Evolutionary conservation across 2,113 vertebrate species (phyloP), one percentile per base, ranked within the genome.

Genomic region (Dolichallabes microphthalmus): DNA sequence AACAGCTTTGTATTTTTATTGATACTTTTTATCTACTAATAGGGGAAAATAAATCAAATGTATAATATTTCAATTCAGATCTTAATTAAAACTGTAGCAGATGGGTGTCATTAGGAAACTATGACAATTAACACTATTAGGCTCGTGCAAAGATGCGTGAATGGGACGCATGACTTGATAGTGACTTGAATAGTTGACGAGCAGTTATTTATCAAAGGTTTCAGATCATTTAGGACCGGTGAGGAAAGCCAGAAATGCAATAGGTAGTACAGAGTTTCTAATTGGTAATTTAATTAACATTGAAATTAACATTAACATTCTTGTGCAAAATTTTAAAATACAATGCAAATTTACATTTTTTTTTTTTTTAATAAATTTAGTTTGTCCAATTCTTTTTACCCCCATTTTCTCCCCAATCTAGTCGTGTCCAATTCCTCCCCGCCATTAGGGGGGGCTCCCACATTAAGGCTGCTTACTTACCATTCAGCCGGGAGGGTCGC

Each of bases 71-170:
- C 75, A 58, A 58, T 78, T 78, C 27, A 58, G 10, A 57, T 5
- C 27, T 58, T 35, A 78, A 78, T 78, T 78, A 78, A 78, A 58
- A 32, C 76, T 20, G 13, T 22, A 58, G 76, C 53, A 78, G 27
- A 32, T 58, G 53, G 73, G n/a, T 27, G 50, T 53, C n/a, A 6
- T 76, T 76, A 76, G 53, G 73, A n/a, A 13, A n/a, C 4, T 11
- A 74, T 50, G 71, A 6, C 15, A 50, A 50, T 55, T 74, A 74
- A 52, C 10, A 53, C 52, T 32, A 35, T 78, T 6, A 58, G 27
- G 53, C 58, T 78, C 53, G 1, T 22, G 71, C 1, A 52, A 50
- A 75, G 45, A 55, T 35, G 76, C 22, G 30, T 32, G 52, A 30
- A 76, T 2, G 11, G 6, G 8, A 30, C 9, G 15, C 17, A 11